phyloP scores from a whole-genome alignment of 2,797 vertebrate species.

The Cygnus olor region DNA sequence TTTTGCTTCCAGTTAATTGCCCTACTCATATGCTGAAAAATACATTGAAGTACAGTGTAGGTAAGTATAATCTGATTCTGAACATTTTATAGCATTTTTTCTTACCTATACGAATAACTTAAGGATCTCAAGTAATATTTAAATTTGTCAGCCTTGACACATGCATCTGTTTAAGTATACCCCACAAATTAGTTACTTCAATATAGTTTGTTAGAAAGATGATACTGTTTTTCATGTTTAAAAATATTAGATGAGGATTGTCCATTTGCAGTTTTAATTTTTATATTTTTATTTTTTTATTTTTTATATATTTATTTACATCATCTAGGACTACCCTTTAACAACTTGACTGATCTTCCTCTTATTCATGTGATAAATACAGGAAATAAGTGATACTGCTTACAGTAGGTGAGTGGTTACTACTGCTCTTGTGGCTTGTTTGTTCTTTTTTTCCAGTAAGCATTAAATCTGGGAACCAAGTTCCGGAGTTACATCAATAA shows the following conservation, averaged over 20 bases:
- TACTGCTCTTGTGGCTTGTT: not conserved
- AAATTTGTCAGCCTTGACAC: not conserved
- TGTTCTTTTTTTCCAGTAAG: not conserved
- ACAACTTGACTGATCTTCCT: not conserved
- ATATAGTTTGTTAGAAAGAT: not conserved
- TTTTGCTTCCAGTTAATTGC: not conserved
- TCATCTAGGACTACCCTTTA: not conserved
- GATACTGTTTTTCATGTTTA: not conserved
- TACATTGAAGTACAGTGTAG: not conserved
- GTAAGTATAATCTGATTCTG: not conserved
- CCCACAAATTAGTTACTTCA: not conserved
- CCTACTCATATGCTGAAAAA: not conserved
- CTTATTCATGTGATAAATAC: not conserved
- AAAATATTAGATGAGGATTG: not conserved
- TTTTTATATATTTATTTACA: not conserved
- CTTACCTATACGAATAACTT: not conserved
- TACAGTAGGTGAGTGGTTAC: not conserved
- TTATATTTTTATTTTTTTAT: too few relatives aligned
- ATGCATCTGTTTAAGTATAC: not conserved
- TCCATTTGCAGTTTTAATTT: not conserved
- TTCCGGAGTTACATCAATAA: not conserved
- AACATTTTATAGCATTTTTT: not conserved
- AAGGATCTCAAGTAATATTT: not conserved
- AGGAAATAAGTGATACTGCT: not conserved
- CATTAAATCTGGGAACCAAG: not conserved